Conservation (phyloP, 2,797 vertebrate species). For the Delichon dasypus region DNA sequence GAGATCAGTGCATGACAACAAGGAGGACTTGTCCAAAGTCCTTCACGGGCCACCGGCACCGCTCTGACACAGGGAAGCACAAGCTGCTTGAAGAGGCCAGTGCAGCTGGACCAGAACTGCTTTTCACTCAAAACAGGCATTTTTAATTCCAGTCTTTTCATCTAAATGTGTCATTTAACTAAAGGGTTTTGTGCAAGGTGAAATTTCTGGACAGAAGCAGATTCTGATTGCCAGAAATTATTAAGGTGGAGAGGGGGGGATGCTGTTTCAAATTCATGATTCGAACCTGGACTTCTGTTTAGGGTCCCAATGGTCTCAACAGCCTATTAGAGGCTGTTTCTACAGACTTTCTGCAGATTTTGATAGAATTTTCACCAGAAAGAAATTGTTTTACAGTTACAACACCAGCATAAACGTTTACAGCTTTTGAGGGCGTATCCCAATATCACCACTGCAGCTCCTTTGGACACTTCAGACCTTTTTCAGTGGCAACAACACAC, state of each 20-base stretch:
- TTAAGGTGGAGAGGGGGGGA: background rate
- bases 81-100: background rate
- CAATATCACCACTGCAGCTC: background rate
- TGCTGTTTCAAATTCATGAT: background rate
- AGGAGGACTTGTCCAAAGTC: background rate
- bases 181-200: background rate
- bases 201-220: background rate
- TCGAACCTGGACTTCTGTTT: background rate
- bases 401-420: background rate
- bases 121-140: background rate
- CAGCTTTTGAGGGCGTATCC: accelerated
- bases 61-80: background rate
- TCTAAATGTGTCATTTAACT: background rate
- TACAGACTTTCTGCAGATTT: background rate
- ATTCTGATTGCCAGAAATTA: background rate
- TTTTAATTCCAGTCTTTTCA: background rate
- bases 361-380: background rate
- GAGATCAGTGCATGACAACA: background rate
- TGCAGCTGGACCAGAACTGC: background rate
- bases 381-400: background rate
- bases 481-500: background rate
- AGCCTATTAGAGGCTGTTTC: background rate
- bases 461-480: background rate
- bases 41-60: background rate
- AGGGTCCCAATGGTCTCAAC: background rate